A percentile compares a stretch with the other conserved stretches of the same genome.
Conservation (phyloP, 37 sponge, comb jelly and placozoan genomes). For the Lycopodina hypogea region DNA sequence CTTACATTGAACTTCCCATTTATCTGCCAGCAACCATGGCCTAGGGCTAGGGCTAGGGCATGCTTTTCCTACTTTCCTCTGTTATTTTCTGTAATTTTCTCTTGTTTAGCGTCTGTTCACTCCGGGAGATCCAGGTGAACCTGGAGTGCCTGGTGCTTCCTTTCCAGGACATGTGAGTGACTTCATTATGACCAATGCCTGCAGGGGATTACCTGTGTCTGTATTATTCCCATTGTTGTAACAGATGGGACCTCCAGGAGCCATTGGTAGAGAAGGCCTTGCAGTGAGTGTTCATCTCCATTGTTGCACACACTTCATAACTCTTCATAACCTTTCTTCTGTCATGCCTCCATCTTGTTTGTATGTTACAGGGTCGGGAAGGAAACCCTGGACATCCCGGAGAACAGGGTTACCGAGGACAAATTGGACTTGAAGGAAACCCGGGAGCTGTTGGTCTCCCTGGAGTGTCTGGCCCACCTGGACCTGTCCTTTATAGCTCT, state of each 20-base stretch:
- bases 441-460: conserved; percentile 34
- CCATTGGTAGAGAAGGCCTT: neutral
- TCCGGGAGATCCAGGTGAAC: conserved; percentile 18
- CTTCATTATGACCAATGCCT: neutral
- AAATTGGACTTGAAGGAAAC: conserved; percentile 30
- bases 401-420: conserved; percentile 30
- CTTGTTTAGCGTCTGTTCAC: neutral
- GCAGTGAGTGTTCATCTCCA: conserved; percentile 4
- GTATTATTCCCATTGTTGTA: neutral
- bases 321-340: neutral
- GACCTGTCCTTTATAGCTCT: conserved; percentile 42
- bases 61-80: neutral
- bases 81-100: neutral
- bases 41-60: no score
- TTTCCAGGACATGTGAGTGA: conserved; percentile 33
- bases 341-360: neutral
- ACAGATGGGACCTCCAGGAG: conserved; percentile 16
- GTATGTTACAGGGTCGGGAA: conserved; percentile 12
- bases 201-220: no score
- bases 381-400: conserved; percentile 43
- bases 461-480: conserved; percentile 53
- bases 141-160: conserved; percentile 21
- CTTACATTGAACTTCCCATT: no score
- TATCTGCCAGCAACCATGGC: no score
- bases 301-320: neutral